Evolutionary conservation across 2,797 vertebrate species (phyloP), one percentile per base, ranked within the genome.

Genomic region (Anabacerthia variegaticeps): DNA sequence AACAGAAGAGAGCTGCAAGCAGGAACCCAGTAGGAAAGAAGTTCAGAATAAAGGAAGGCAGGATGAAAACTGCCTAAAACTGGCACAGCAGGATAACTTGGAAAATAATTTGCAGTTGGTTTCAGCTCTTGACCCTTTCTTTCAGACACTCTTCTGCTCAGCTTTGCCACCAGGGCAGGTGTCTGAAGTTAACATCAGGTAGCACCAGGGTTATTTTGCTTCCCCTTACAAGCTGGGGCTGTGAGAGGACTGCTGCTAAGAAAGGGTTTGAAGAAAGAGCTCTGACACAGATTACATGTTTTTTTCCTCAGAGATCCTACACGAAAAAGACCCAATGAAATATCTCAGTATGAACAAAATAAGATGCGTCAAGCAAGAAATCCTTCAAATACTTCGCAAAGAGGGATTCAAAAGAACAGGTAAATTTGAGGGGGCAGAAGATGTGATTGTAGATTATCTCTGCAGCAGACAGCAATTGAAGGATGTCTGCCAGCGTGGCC

Each of bases 271-370:
- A 39, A 51, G 58, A 16, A 12, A 7, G 5, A 39, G n/a, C 1
- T 74, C 2, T 46, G 13, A 27, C 9, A 8, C 3, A 82, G 34
- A 4, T n/a, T 41, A 20, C 0, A 0, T 51, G 52, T 2, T 24
- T 46, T 44, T 15, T 22, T 2, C 14, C 2, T 21, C n/a, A 4
- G 37, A 55, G 34, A 12, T 48, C 36, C 16, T 52, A 5, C 9
- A 56, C 28, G 16, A 52, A 32, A 4, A 23, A 66, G 71, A 5
- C 4, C 48, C 7, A 36, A 3, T 30, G 12, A 21, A 30, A 14
- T 71, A 26, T 28, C 39, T 83, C 2, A 5, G 2, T 12, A 3
- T 34, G 30, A 85, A 9, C 1, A 52, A 79, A 66, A 13, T 10
- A 32, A 48, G 54, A 24, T 21, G 7, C 6, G 28, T 59, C 10